Percentiles rank a stretch among this genome's conserved stretches.
These are phyloP conservation scores for Pseudopipra pipra DNA, from an alignment of 2,113 vertebrate species.

Conservation along the genomic window DNA sequence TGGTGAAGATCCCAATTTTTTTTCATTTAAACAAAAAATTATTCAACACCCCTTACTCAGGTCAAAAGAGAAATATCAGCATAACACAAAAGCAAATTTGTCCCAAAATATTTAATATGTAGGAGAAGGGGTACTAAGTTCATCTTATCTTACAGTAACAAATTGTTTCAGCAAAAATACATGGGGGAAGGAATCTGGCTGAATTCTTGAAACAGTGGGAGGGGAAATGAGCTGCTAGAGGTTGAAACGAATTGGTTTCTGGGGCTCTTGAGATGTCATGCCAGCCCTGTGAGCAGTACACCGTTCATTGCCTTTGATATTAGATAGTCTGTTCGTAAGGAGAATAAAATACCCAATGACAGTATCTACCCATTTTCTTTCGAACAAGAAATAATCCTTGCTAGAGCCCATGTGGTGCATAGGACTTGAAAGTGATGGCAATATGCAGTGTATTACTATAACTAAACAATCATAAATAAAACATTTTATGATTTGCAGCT, in stretches of 20 bases:
- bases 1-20: background rate
- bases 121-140: background rate
- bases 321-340: background rate
- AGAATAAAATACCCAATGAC: background rate
- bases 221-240: background rate
- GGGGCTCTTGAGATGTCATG: background rate
- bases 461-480: constrained; percentile 11
- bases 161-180: background rate
- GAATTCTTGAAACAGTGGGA: background rate
- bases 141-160: background rate
- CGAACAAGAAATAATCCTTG: background rate
- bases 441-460: background rate
- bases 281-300: background rate
- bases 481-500: background rate
- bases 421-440: background rate
- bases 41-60: background rate
- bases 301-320: background rate
- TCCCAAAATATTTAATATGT: background rate
- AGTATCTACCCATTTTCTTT: background rate
- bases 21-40: background rate
- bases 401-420: background rate
- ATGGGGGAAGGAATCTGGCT: background rate
- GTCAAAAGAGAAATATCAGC: background rate
- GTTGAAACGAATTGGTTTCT: background rate
- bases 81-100: background rate